These are phyloP conservation scores for Pipistrellus nathusii DNA, from an alignment of 2,797 vertebrate species.

Conservation along the genomic window DNA sequence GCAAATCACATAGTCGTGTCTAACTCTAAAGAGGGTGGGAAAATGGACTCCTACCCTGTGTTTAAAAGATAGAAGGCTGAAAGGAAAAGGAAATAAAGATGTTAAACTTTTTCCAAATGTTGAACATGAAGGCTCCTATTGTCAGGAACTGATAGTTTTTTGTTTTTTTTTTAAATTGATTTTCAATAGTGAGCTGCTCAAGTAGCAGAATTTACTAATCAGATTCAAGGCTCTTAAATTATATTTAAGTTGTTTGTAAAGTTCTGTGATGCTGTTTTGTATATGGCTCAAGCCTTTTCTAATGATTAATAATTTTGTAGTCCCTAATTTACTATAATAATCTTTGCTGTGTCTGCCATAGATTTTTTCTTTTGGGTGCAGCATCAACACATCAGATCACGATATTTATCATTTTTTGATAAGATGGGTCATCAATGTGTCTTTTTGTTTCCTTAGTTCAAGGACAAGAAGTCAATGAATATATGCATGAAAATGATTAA, in stretches of 20 bases:
- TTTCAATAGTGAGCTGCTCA: constrained; percentile 14
- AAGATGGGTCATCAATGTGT: not conserved
- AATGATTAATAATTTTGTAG: not conserved
- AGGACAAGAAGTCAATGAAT: not conserved
- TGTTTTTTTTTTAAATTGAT: not conserved
- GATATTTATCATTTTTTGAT: constrained; percentile 27
- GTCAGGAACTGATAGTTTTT: not conserved
- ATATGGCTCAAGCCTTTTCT: not conserved
- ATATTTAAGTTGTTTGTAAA: constrained; percentile 5
- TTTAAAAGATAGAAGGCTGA: not conserved
- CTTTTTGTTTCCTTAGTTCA: constrained; percentile 48
- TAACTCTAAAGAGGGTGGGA: not conserved
- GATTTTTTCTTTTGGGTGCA: not conserved
- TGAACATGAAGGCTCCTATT: not conserved
- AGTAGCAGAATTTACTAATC: constrained; percentile 23
- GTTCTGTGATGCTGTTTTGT: not conserved
- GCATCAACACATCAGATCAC: not conserved
- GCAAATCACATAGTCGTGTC: not conserved
- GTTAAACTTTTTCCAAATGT: not conserved
- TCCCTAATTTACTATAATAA: not conserved
- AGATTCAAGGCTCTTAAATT: not conserved
- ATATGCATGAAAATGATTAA: not conserved
- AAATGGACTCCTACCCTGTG: not conserved
- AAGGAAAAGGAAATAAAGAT: not conserved
- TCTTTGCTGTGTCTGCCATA: not conserved